phyloP scores from a whole-genome alignment of 2,888 invertebrate species.

The Tetrapedia diversipes region DNA sequence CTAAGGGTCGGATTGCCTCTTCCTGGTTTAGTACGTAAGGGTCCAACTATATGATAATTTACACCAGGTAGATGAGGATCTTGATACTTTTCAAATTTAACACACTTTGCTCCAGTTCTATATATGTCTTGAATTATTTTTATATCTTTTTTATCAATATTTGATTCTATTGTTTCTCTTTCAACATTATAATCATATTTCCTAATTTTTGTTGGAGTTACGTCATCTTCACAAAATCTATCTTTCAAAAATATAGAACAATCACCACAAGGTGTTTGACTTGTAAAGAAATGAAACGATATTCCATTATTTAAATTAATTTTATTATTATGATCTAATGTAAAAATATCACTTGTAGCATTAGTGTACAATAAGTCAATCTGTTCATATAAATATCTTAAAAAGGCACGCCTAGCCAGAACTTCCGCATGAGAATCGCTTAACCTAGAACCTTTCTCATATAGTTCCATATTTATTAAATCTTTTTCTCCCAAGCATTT shows the following conservation, averaged over 20 bases:
- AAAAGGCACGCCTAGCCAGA: slow-evolving; percentile 91
- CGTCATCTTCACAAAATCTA: slow-evolving; percentile 67
- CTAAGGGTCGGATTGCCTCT: slow-evolving; percentile 94
- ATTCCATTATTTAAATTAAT: slow-evolving; percentile 85
- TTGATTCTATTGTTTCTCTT: slow-evolving; percentile 19
- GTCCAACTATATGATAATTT: slow-evolving; percentile 88
- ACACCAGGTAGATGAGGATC: slow-evolving; percentile 86
- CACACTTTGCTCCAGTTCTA: slow-evolving; percentile 96
- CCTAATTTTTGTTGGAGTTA: slow-evolving; percentile 66
- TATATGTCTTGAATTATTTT: slow-evolving; percentile 77
- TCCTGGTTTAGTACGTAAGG: slow-evolving; percentile 94
- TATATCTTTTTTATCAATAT: slow-evolving; percentile 20
- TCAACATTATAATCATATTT: slow-evolving; percentile 54
- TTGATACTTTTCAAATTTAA: slow-evolving; percentile 83
- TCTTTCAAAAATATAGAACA: slow-evolving; percentile 91
- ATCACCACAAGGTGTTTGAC: slow-evolving; percentile 96
- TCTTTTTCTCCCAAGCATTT: slow-evolving; percentile 92
- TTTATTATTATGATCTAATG: slow-evolving; percentile 74
- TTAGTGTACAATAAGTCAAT: slow-evolving; percentile 82
- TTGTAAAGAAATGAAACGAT: slow-evolving; percentile 92
- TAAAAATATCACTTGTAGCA: slow-evolving; percentile 78
- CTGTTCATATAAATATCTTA: slow-evolving; percentile 90
- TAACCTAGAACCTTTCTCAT: slow-evolving; percentile 87
- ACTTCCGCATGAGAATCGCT: slow-evolving; percentile 98
- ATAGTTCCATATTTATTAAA: slow-evolving; percentile 83